Evolutionary conservation across 2,797 vertebrate species (phyloP).

Genomic region (Semotilus atromaculatus): DNA sequence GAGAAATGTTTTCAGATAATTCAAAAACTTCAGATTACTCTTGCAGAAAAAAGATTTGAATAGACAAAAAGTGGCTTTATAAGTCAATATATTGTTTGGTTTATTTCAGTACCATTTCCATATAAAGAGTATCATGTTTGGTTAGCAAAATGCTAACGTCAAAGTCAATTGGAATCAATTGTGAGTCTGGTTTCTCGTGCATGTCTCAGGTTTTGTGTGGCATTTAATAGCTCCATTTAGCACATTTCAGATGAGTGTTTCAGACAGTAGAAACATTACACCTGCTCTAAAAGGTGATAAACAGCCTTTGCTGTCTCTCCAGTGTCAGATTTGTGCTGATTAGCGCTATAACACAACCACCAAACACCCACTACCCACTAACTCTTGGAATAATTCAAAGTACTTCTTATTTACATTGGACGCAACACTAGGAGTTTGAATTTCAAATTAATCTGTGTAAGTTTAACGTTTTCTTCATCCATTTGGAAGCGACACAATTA

Average conservation of each 20-base stretch:
- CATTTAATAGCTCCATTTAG: not conserved
- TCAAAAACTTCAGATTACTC: not conserved
- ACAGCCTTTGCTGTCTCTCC: slow-evolving; percentile 16
- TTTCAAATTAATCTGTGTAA: slow-evolving; percentile 27
- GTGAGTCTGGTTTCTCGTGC: not conserved
- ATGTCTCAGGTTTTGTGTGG: not conserved
- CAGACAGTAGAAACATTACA: slow-evolving; percentile 27
- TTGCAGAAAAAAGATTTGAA: not conserved
- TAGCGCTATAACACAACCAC: slow-evolving; percentile 11
- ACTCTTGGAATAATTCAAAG: slow-evolving; percentile 29
- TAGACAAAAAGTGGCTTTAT: not conserved
- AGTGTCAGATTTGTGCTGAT: slow-evolving; percentile 40
- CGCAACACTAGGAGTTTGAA: slow-evolving; percentile 17
- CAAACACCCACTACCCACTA: slow-evolving; percentile 12
- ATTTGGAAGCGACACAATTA: slow-evolving; percentile 43
- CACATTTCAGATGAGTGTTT: slow-evolving; percentile 18
- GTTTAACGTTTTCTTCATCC: not conserved
- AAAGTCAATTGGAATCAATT: not conserved
- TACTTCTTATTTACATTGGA: slow-evolving; percentile 18
- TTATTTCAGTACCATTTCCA: not conserved
- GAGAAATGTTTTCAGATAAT: not conserved
- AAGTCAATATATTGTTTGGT: not conserved
- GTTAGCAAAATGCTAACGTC: not conserved
- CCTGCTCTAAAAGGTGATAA: slow-evolving; percentile 31
- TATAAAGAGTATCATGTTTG: not conserved